Base-by-base conservation (phyloP, 2,797 vertebrate genomes). In the Megalops cyprinoides region DNA sequence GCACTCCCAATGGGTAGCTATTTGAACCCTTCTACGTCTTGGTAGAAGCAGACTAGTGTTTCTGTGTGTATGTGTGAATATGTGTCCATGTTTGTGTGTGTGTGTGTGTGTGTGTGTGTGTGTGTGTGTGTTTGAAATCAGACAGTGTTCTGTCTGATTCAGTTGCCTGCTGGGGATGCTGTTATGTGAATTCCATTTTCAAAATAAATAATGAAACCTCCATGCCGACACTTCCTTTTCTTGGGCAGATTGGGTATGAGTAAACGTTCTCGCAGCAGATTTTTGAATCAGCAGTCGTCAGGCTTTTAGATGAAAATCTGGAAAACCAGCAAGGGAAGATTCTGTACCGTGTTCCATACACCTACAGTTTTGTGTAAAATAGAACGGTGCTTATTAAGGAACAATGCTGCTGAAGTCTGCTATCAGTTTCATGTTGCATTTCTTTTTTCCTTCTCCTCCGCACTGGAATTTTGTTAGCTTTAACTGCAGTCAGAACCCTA, bases 241-340 rank as follows among this genome's bases (percentile, higher is more conserved):
- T 86, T 90, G 85, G 88, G 90, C 86, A 87, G 86, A 91, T 90
- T 91, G 88, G 85, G 84, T 88, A 90, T 86, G 85, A 86, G 88
- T 91, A 87, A 82, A 90, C 76, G 85, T 83, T 90, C 90, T 85
- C 67, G 58, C 76, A 49, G 81, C 75, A 80, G 85, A 44, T 79
- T 77, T 73, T 74, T 78, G 76, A 78, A 58, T 82, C 81, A 77
- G 75, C 65, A 69, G 81, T 77, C 62, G 55, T 77, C 76, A 25
- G 79, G 51, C 79, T 65, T 75, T 77, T 39, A 76, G 80, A 25
- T 78, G 73, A 4, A 0, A 76, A 83, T 75, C 76, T 28, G 48
- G 23, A 82, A 31, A 55, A 34, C 51, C 48, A 60, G 48, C 53
- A 78, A 51, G 60, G n/a, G 79, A 55, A 0, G 20, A 15, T 15